These are phyloP conservation scores for Zalophus californianus DNA, from an alignment of 2,797 vertebrate species.

Conservation along the genomic window DNA sequence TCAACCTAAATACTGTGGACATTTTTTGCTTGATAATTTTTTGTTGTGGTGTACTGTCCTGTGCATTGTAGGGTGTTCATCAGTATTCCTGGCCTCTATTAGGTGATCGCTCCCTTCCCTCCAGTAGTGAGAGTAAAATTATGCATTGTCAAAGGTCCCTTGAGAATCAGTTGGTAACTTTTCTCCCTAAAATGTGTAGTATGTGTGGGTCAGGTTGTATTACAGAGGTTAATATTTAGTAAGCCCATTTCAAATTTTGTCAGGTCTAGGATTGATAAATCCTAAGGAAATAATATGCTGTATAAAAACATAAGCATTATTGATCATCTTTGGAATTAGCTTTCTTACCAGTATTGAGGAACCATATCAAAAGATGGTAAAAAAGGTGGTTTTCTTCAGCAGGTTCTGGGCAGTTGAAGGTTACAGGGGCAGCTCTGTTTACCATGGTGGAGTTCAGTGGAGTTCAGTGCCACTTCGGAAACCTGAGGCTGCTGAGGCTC, in stretches of 20 bases:
- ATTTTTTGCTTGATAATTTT: constrained; percentile 1
- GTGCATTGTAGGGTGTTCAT: background rate
- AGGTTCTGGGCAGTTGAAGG: background rate
- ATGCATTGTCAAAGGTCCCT: background rate
- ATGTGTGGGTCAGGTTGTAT: background rate
- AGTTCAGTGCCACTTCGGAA: background rate
- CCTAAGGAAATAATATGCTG: background rate
- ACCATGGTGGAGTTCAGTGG: background rate
- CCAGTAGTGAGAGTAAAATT: background rate
- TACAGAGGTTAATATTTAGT: background rate
- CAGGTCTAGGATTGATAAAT: background rate
- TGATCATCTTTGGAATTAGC: background rate
- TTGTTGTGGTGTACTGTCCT: background rate
- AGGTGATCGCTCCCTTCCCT: background rate
- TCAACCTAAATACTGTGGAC: background rate
- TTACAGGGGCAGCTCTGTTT: background rate
- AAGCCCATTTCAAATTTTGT: background rate
- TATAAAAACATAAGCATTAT: background rate
- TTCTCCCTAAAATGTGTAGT: background rate
- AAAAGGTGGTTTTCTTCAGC: background rate
- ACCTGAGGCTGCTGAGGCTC: background rate
- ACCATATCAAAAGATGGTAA: background rate
- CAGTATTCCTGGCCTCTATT: background rate
- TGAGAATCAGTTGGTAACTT: background rate
- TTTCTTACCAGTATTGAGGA: background rate